A percentile compares a stretch with the other conserved stretches of the same genome.
phyloP scores from a whole-genome alignment of 2,888 invertebrate species.

The Synergus laeviventris region DNA sequence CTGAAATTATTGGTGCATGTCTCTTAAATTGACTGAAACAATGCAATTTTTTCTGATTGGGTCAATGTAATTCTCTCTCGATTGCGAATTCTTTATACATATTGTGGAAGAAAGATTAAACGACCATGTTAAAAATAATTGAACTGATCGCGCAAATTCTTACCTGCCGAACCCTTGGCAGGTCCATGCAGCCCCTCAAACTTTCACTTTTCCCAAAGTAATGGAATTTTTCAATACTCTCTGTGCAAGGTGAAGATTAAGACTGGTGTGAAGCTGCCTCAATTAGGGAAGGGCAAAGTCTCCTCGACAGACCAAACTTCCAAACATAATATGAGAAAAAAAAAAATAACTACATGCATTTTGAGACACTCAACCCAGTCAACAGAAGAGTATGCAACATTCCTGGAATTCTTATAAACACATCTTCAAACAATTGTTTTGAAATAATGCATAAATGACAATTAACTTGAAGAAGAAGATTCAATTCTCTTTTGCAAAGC shows the following conservation, averaged over 20 bases:
- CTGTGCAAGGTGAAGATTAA: too few species aligned
- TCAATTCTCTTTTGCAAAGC: conserved; percentile 1
- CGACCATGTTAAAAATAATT: too few species aligned
- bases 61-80: not conserved
- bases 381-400: not conserved
- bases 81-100: not conserved
- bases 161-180: too few species aligned
- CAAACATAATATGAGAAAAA: not conserved
- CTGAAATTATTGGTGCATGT: not conserved
- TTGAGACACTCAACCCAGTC: not conserved
- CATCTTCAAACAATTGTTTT: too few species aligned
- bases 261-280: too few species aligned
- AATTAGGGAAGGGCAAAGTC: too few species aligned
- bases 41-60: not conserved
- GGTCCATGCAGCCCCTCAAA: too few species aligned
- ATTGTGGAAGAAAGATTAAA: not conserved
- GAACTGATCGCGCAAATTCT: too few species aligned
- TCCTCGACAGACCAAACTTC: too few species aligned
- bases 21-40: not conserved
- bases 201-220: too few species aligned
- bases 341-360: not conserved
- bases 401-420: not conserved
- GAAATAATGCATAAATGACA: not conserved
- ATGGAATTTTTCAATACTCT: too few species aligned
- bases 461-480: not conserved